These are phyloP conservation scores for Acrossocheilus fasciatus DNA, from an alignment of 2,797 vertebrate species.

Conservation along the genomic window DNA sequence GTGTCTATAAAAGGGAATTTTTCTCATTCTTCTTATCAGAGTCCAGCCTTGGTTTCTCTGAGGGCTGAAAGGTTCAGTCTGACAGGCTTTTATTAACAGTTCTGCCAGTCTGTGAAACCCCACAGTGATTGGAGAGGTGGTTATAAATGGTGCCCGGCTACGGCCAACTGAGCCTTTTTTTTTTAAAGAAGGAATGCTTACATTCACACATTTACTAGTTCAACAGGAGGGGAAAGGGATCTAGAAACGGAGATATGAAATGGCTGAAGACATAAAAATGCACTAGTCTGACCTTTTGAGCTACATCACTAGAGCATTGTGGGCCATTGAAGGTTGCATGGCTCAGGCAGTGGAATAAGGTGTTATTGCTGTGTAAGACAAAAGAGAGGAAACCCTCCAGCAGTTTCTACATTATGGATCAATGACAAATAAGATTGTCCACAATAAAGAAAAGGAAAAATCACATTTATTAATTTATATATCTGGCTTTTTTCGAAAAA, in stretches of 20 bases:
- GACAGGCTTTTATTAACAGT: conserved; percentile 56
- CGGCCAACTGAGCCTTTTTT: not conserved
- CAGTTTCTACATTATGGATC: not conserved
- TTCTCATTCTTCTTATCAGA: conserved; percentile 22
- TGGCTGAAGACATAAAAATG: conserved; percentile 11
- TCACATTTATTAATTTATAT: too few relatives aligned
- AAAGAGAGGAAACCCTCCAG: not conserved
- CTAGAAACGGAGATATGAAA: conserved; percentile 15
- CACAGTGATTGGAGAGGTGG: conserved; percentile 7
- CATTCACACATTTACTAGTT: conserved; percentile 35
- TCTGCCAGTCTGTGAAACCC: conserved; percentile 41
- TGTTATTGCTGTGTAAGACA: conserved; percentile 4
- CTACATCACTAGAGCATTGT: conserved; percentile 3
- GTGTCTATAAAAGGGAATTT: conserved; percentile 15
- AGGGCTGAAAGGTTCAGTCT: conserved; percentile 50
- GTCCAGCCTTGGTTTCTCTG: conserved; percentile 26
- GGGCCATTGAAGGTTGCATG: not conserved
- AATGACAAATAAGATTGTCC: not conserved
- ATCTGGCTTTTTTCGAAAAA: not conserved
- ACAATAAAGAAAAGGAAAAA: not conserved
- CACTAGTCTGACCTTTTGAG: conserved; percentile 33
- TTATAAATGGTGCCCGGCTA: conserved; percentile 16
- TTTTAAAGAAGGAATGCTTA: not conserved
- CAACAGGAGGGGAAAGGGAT: not conserved
- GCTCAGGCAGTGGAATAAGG: not conserved